Base-by-base conservation (phyloP, 2,888 invertebrate genomes). In the Luperina nickerlii region DNA sequence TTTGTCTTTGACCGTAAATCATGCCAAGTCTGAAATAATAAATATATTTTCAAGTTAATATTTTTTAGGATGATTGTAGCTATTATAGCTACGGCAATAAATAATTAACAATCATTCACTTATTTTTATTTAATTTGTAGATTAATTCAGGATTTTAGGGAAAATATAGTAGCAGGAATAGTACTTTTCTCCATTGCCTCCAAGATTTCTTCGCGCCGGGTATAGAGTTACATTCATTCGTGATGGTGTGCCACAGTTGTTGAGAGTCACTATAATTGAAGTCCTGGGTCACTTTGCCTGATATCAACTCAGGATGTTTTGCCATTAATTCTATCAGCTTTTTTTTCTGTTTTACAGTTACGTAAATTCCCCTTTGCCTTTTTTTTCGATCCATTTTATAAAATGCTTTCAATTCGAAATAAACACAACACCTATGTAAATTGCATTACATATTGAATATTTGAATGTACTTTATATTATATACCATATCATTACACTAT, bases 171-270 rank as follows among this genome's bases (percentile, higher is more conserved):
- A 67, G 24, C 42, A 75, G 67, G 9, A 72, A 63, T 8, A 60
- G 45, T 92, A 96, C 96, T 93, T 96, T 96, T 90, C 94, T 92
- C 96, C 96, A 96, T 86, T 96, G 96, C 67, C 93, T 93, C 96
- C 96, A 96, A 82, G 95, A 95, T 92, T 96, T 96, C 63, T 88
- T 94, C 0, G 96, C 95, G 18, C 96, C 96, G 27, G 95, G 94
- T 78, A 96, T 91, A 57, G 95, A 90, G 86, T 96, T 96, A 74
- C 95, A 96, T 86, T 96, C 94, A 65, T 89, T 92, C n/a, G 96
- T 93, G 79, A 96, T 95, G 48, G 84, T 92, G 78, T 94, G 92
- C 96, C 96, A 96, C 54, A 96, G 86, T 76, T 90, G 92, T 78
- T 96, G 96, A 2, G 94, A 95, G 81, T 96, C 96, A 75, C 90